Evolutionary conservation across 2,113 vertebrate genomes (phyloP), one percentile per base, ranked within the genome.

Genomic region (Microcebus jonahi): DNA sequence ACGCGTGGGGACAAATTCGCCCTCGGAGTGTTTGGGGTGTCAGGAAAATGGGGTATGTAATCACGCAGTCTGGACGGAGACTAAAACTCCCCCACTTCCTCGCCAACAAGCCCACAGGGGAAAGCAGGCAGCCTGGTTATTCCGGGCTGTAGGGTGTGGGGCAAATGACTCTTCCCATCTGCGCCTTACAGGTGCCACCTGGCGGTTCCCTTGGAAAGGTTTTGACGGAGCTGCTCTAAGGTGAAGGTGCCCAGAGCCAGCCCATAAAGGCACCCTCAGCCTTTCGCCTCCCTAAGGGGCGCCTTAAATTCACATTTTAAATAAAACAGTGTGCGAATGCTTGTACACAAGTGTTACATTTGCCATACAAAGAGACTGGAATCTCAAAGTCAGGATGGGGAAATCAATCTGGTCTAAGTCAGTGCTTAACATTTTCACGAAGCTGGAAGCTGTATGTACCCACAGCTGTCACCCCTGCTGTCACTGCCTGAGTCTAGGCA

Each of bases 161-260:
- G 96, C 67, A 27, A 50, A 48, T 8, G 73, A 23, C 71, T 76
- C 48, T 70, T 65, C 71, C 88, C 91, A 81, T 95, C 91, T 91
- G 96, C 91, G 97, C 97, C 94, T 89, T 93, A 90, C 93, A 97
- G 95, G 96, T 98, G 98, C 98, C 98, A 98, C 97, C 98, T 98
- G 98, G 97, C 84, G 98, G 98, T 39, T 73, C 87, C 55, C 55
- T 27, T 2, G 50, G 73, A 91, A 67, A 83, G 77, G 57, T 75
- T 77, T 84, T n/a, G 18, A 57, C 13, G 1, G 39, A 27, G 65
- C 85, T 31, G 68, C 68, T 90, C 48, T 6, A 34, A 87, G 90
- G 48, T 67, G 31, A 48, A 6, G 34, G 17, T 8, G 70, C 88
- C 18, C 17, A n/a, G 57, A 29, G 34, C 31, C 6, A 1, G 76